Evolutionary conservation across 2,797 vertebrate genomes (phyloP), one percentile per base, ranked within the genome.

Genomic region (Rhadinocentrus ornatus): DNA sequence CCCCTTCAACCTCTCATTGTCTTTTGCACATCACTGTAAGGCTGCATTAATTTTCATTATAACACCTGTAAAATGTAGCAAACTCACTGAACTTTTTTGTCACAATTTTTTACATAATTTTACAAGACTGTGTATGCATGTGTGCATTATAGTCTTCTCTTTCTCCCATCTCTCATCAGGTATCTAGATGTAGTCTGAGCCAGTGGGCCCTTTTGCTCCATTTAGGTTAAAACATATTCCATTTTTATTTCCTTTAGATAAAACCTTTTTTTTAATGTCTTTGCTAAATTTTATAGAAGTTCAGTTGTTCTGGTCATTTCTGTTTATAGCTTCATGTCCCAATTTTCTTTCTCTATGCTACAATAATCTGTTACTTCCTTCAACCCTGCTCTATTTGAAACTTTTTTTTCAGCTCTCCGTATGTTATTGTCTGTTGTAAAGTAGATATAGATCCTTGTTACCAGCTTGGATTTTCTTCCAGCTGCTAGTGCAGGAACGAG

Each of bases 1-100:
- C 58, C 31, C 22, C 69, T 62, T 80, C n/a, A 6, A 41, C 34
- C 0, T 31, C 1, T 15, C 15, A 31, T 32, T 63, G 57, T 46
- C 52, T 24, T n/a, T 16, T 56, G 27, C 60, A 58, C 37, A 69
- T 66, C n/a, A 18, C 3, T 58, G 26, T 31, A 46, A 34, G 24
- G 29, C 41, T 2, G 4, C 69, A 11, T 18, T 65, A 10, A 37
- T 59, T 46, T 41, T 69, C 66, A n/a, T 35, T 52, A 4, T 32
- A 35, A 16, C 62, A 39, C 69, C 18, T 56, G 24, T 0, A 37
- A 58, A 26, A 44, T 37, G 9, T n/a, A 13, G 11, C 7, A 10
- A n/a, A 44, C 20, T n/a, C 2, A n/a, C n/a, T 44, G 16, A 44
- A 18, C 18, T 20, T 44, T 44, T 7, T 44, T 16, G 16, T 6